These are phyloP conservation scores for Neolamprologus devosi DNA, from an alignment of 2,113 vertebrate genomes.

Conservation along the genomic window DNA sequence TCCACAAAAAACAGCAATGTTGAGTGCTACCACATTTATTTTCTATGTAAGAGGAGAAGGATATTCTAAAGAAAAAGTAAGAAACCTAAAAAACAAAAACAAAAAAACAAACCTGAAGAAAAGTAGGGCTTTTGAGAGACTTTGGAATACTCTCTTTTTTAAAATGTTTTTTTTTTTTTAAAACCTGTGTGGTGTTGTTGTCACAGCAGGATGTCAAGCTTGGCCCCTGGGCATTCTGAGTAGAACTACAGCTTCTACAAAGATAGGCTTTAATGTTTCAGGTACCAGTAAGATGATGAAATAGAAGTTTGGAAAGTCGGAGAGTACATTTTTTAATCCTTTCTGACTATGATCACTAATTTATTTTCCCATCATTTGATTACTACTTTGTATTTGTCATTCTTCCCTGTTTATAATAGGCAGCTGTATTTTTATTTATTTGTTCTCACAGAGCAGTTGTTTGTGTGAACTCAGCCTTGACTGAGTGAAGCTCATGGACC, in stretches of 20 bases:
- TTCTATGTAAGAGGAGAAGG: conserved; percentile 12
- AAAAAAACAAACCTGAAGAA: neutral
- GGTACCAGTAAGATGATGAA: neutral
- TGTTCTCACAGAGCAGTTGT: neutral
- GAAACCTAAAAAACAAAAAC: neutral
- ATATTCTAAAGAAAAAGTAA: conserved; percentile 28
- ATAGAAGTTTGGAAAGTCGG: neutral
- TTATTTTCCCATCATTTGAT: neutral
- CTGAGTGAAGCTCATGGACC: neutral
- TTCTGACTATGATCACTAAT: neutral
- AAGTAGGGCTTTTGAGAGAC: neutral
- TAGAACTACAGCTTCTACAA: neutral
- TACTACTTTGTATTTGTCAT: neutral
- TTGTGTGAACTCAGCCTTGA: neutral
- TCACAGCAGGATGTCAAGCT: neutral
- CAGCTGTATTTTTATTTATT: neutral
- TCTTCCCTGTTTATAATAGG: neutral
- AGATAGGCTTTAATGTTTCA: neutral
- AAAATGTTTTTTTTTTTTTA: rapidly evolving
- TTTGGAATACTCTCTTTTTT: neutral
- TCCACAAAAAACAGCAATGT: conserved; percentile 41
- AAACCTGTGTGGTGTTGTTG: neutral
- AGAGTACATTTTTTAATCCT: neutral
- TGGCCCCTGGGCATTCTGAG: neutral
- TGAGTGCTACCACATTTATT: conserved; percentile 49